Percentiles rank a stretch among this genome's conserved stretches.
Conservation (phyloP, 2,888 invertebrate genomes). For the Euplagia quadripunctaria region DNA sequence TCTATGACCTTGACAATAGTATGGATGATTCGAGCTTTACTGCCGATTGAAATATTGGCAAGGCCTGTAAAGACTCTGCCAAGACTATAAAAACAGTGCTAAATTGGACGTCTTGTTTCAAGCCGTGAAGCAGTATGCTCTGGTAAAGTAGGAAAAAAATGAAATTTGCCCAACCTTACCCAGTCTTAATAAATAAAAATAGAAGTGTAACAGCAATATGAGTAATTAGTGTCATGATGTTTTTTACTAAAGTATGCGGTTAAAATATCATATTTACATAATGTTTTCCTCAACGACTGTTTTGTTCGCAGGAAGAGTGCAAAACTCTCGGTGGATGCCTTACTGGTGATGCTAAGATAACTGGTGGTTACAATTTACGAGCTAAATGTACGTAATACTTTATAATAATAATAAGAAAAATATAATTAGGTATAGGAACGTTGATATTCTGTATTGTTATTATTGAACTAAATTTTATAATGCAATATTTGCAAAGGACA, state of each 20-base stretch:
- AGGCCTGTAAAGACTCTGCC: not conserved
- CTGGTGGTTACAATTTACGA: conserved; percentile 93
- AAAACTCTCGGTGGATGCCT: conserved; percentile 90
- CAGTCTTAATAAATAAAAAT: not conserved
- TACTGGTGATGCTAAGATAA: conserved; percentile 94
- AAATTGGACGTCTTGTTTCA: no score
- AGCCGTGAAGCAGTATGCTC: no score
- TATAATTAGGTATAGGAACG: no score
- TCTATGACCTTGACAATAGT: no score
- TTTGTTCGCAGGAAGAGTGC: conserved; percentile 89
- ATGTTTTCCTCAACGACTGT: not conserved
- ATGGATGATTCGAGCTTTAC: no score
- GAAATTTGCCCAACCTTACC: no score
- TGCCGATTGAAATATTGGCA: no score
- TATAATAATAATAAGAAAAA: not conserved
- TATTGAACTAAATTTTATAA: no score
- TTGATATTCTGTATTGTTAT: no score
- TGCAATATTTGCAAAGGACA: no score
- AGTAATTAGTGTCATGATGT: no score
- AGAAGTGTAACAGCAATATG: not conserved
- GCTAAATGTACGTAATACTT: conserved; percentile 90
- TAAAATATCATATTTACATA: not conserved
- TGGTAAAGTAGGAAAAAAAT: no score
- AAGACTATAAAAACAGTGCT: not conserved
- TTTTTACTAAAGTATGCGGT: not conserved